Conservation (phyloP, 2,888 invertebrate species). For the Xestia c-nigrum region DNA sequence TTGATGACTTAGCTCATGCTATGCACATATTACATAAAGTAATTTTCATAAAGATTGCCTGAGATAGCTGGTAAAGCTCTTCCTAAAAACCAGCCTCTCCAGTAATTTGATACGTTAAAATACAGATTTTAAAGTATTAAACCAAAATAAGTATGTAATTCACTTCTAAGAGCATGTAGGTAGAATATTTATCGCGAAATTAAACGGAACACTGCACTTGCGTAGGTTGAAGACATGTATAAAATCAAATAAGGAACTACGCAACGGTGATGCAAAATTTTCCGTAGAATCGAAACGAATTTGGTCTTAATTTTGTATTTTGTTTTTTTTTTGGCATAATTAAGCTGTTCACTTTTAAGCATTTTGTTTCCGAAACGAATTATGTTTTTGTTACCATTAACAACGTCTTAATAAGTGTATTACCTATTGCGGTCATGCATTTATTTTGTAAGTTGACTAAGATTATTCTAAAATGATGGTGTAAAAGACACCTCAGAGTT, state of each 20-base stretch:
- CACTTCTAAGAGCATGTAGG: constrained; percentile 60
- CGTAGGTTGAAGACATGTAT: constrained; percentile 68
- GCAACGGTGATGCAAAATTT: constrained; percentile 59
- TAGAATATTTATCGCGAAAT: constrained; percentile 65
- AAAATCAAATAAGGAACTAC: constrained; percentile 65
- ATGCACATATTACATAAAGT: constrained; percentile 1
- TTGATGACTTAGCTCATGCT: constrained; percentile 25
- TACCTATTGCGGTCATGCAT: not conserved
- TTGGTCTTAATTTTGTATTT: constrained; percentile 1
- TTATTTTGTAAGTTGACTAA: too few species aligned
- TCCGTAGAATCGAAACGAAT: constrained; percentile 57
- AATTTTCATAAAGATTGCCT: not conserved
- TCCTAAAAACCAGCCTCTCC: not conserved
- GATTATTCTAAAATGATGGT: too few species aligned
- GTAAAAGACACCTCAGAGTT: too few species aligned
- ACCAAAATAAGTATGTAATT: constrained; percentile 29
- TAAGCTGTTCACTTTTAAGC: not conserved
- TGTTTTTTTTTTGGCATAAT: constrained; percentile 22
- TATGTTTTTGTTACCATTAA: not conserved
- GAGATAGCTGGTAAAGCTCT: not conserved
- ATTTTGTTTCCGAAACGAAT: constrained; percentile 3
- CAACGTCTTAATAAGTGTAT: not conserved
- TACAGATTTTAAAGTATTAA: constrained; percentile 10
- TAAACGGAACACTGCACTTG: constrained; percentile 68
- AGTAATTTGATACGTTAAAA: constrained; percentile 6